Conservation (phyloP, 2,113 vertebrate genomes). For the Albula goreensis region DNA sequence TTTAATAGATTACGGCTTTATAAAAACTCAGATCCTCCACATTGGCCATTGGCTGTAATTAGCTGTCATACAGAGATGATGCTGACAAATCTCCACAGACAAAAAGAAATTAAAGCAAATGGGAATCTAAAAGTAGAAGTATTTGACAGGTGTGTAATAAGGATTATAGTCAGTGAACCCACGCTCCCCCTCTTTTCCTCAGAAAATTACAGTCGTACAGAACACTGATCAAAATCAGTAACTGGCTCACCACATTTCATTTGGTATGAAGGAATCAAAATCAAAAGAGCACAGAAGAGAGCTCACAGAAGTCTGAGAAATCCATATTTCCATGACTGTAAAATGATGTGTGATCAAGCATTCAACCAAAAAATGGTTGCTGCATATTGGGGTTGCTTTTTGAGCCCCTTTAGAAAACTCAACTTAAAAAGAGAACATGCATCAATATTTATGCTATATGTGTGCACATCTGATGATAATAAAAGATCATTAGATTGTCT, state of each 20-base stretch:
- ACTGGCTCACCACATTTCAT: not conserved
- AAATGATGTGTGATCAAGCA: not conserved
- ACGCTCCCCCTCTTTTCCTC: not conserved
- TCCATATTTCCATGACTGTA: not conserved
- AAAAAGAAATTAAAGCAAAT: not conserved
- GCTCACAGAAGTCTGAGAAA: not conserved
- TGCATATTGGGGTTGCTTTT: too few species aligned
- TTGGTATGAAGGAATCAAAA: not conserved
- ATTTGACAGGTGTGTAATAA: not conserved
- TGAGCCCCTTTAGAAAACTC: too few species aligned
- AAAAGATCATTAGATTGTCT: not conserved
- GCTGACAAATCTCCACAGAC: not conserved
- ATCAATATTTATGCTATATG: conserved; percentile 4
- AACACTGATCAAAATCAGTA: not conserved
- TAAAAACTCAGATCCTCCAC: not conserved
- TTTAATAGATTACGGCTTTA: conserved; percentile 5
- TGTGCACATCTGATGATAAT: not conserved
- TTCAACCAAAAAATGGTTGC: too few species aligned
- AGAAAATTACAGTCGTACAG: not conserved
- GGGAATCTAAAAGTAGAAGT: not conserved
- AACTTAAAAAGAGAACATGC: too few species aligned
- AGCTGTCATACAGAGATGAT: not conserved
- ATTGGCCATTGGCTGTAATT: not conserved
- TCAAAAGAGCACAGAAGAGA: not conserved
- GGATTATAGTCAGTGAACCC: not conserved